Base-by-base conservation (phyloP, 2,888 invertebrate species). In the Drosophila neotestacea region DNA sequence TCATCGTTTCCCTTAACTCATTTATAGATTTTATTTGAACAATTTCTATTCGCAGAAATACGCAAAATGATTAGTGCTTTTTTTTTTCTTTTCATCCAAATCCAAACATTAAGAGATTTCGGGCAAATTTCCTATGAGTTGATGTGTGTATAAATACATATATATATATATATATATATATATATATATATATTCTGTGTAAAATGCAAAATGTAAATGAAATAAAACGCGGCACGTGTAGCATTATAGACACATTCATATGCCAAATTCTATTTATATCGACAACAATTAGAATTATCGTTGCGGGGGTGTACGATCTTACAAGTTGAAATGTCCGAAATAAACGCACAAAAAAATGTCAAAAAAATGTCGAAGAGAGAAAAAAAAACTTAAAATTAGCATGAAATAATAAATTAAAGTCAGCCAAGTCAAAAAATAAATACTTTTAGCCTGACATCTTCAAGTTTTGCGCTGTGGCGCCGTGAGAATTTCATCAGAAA, bases 201-300 rank as follows among this genome's bases (percentile, higher is more conserved):
- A 13, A 34, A 13, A 44, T 55, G 60, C 50, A 60, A 50, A 60
- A 69, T 73, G 61, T 77, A 70, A 77, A 73, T 64, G 51, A 47
- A 64, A 69, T 66, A 67, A 73, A 61, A 58, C 16, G 44, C 65
- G 77, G 67, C 73, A 82, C 83, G 85, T 85, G 82, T 82, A 60
- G 62, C 67, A 60, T 47, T 30, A 60, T 51, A 46, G 34, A 66
- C 56, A 39, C 41, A 59, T 13, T 48, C 51, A 69, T 54, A 61
- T 77, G 64, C 62, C 59, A 62, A 70, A 41, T 46, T 66, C 66
- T 74, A 69, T 74, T 77, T 55, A 70, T 58, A 69, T 44, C 41
- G 46, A 68, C 62, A 68, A 79, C 68, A 81, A 81, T 72, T 81
- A 64, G 60, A 82, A 67, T 65, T 55, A 58, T 80, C 50, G 30